A percentile compares a stretch with the other conserved stretches of the same genome.
Evolutionary conservation across 2,888 invertebrate species (phyloP).

Genomic region (Nemapogon koenigi): DNA sequence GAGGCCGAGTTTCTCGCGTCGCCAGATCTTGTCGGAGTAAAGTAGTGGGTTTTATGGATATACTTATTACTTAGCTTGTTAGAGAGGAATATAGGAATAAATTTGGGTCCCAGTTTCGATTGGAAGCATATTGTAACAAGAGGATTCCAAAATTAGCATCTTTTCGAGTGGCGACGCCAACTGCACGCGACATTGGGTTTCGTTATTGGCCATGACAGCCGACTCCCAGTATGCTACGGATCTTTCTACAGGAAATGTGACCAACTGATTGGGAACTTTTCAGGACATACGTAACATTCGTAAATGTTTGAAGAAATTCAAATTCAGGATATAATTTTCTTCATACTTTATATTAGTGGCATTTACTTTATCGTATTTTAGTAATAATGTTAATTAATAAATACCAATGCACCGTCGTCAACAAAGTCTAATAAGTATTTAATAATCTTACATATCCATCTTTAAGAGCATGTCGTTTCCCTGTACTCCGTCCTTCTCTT

Average conservation of each 20-base stretch:
- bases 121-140: slow-evolving; percentile 8
- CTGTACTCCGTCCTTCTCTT: too few relatives aligned
- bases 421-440: too few relatives aligned
- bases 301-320: too few relatives aligned
- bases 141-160: slow-evolving; percentile 42
- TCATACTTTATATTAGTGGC: too few relatives aligned
- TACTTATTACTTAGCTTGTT: background rate
- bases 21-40: slow-evolving; percentile 1
- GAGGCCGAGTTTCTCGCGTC: slow-evolving; percentile 7
- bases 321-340: too few relatives aligned
- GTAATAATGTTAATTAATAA: too few relatives aligned
- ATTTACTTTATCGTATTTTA: too few relatives aligned
- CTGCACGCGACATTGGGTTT: slow-evolving; percentile 54
- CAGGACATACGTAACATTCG: too few relatives aligned
- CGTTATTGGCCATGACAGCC: slow-evolving; percentile 56
- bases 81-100: background rate
- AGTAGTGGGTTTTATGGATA: slow-evolving; percentile 1
- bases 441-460: too few relatives aligned
- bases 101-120: background rate
- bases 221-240: slow-evolving; percentile 26
- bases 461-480: too few relatives aligned
- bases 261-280: too few relatives aligned
- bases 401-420: too few relatives aligned
- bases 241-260: slow-evolving; percentile 11
- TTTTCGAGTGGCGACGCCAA: slow-evolving; percentile 44